Conservation (phyloP, 2,888 invertebrate species). For the Leucophora obtusa region DNA sequence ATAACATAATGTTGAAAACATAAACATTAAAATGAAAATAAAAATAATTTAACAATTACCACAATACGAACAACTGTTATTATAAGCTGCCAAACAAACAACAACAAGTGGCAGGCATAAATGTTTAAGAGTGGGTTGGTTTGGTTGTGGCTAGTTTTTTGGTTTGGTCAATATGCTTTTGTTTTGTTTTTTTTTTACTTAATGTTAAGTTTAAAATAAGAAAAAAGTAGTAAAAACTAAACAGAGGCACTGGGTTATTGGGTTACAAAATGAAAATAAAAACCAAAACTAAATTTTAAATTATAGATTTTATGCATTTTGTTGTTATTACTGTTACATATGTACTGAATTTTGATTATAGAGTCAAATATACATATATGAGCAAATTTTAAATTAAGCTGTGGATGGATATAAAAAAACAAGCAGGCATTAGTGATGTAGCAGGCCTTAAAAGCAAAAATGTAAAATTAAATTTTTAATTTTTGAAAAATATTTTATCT, state of each 20-base stretch:
- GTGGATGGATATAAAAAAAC: too few relatives aligned
- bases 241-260: slow-evolving; percentile 36
- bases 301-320: slow-evolving; percentile 28
- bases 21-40: slow-evolving; percentile 42
- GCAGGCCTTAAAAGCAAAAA: too few relatives aligned
- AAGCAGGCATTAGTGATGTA: neutral
- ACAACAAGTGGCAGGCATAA: slow-evolving; percentile 23
- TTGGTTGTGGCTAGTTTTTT: neutral
- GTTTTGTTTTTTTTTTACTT: neutral
- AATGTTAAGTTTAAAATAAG: neutral
- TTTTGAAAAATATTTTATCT: too few relatives aligned
- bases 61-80: neutral
- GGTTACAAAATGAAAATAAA: slow-evolving; percentile 29
- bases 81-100: neutral
- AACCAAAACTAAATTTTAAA: slow-evolving; percentile 15
- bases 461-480: too few relatives aligned
- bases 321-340: slow-evolving; percentile 4
- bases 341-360: slow-evolving; percentile 25
- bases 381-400: too few relatives aligned
- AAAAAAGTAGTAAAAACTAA: neutral
- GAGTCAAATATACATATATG: neutral
- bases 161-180: neutral
- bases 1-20: slow-evolving; percentile 41
- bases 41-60: slow-evolving; percentile 38
- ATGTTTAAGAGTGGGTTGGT: slow-evolving; percentile 41